Conservation (phyloP, 1,140 invertebrate species). For the Hylyphantes graminicola region DNA sequence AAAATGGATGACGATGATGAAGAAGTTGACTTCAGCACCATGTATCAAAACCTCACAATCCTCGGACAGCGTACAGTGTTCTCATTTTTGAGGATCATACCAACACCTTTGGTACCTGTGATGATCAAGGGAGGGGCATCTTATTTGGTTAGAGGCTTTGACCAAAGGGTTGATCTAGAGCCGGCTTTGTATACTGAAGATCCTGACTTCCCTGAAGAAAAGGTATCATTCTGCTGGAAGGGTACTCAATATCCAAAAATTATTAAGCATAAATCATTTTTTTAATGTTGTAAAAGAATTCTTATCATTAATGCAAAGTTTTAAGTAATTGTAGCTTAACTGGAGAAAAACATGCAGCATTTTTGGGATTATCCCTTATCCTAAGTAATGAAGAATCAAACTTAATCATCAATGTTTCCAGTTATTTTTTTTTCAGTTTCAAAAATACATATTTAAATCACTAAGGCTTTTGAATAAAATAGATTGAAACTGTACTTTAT, state of each 20-base stretch:
- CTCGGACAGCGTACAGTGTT: slow-evolving; percentile 9
- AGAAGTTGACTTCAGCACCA: slow-evolving; percentile 15
- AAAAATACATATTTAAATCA: too few species aligned
- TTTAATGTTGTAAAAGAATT: too few species aligned
- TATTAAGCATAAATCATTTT: too few species aligned
- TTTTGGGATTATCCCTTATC: too few species aligned
- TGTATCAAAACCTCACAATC: slow-evolving; percentile 33
- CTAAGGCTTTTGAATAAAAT: too few species aligned
- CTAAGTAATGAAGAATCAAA: too few species aligned
- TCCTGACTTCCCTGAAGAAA: slow-evolving; percentile 48
- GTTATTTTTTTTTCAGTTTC: too few species aligned
- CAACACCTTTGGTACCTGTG: slow-evolving; percentile 48
- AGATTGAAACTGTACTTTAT: too few species aligned
- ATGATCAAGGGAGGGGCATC: slow-evolving; percentile 42
- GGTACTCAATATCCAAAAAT: background rate
- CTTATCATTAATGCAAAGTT: too few species aligned
- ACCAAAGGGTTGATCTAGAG: slow-evolving; percentile 37
- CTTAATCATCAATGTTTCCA: too few species aligned
- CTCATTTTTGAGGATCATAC: slow-evolving; percentile 45
- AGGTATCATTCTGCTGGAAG: background rate
- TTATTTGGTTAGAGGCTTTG: slow-evolving; percentile 44
- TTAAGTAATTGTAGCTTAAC: too few species aligned
- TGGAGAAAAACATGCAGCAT: too few species aligned
- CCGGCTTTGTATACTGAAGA: slow-evolving; percentile 45
- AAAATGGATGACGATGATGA: slow-evolving; percentile 4